phyloP scores from a whole-genome alignment of 2,113 vertebrate genomes.

The Catharus minimus region DNA sequence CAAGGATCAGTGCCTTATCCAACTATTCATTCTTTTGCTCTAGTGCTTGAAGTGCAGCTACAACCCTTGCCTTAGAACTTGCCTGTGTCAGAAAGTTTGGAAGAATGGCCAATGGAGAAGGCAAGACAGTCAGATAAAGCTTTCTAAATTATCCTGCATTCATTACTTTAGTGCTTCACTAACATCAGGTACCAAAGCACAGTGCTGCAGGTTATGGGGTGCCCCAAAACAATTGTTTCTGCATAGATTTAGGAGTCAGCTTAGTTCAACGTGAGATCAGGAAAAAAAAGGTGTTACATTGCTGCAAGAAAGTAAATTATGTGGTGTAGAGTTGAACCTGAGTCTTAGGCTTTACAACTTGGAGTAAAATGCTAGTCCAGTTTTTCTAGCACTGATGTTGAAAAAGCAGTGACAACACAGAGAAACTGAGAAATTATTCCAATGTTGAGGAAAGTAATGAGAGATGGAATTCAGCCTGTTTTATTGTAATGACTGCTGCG shows the following conservation, averaged over 20 bases:
- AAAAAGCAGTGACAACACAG: not conserved
- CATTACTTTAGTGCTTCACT: not conserved
- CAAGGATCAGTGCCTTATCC: not conserved
- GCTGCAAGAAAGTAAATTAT: not conserved
- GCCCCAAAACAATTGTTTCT: not conserved
- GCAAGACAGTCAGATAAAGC: not conserved
- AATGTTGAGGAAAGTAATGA: not conserved
- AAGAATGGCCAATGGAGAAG: not conserved
- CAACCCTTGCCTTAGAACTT: not conserved
- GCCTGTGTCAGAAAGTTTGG: not conserved
- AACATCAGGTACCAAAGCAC: not conserved
- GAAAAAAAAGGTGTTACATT: not conserved
- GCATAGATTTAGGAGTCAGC: not conserved
- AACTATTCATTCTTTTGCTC: not conserved
- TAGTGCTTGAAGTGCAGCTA: not conserved
- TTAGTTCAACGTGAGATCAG: not conserved
- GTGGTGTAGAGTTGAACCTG: not conserved
- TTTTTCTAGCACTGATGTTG: not conserved
- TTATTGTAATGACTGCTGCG: not conserved
- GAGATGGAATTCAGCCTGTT: not conserved
- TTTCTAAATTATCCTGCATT: not conserved
- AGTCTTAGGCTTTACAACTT: not conserved
- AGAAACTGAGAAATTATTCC: not conserved
- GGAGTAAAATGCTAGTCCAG: not conserved
- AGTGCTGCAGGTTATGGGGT: not conserved